Percentiles rank a stretch among this genome's conserved stretches.
phyloP scores from a whole-genome alignment of 1,140 invertebrate genomes.

The Drosophila setifemur region DNA sequence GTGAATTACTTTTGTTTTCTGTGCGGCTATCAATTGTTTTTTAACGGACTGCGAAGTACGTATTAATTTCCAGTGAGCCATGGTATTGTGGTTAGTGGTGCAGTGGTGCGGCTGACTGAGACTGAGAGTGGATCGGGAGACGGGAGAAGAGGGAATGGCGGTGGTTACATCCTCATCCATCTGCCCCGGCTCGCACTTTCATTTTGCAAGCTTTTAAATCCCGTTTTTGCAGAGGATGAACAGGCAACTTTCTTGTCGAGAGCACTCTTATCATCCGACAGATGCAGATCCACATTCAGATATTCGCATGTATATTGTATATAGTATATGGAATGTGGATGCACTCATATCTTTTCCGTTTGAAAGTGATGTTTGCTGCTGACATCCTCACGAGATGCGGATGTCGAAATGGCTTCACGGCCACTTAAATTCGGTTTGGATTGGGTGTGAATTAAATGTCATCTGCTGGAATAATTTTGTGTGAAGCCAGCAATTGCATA shows the following conservation, averaged over 20 bases:
- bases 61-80: slow-evolving; percentile 40
- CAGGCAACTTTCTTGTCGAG: slow-evolving; percentile 64
- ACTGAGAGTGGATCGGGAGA: slow-evolving; percentile 23
- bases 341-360: slow-evolving; percentile 26
- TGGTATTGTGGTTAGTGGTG: slow-evolving; percentile 57
- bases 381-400: slow-evolving; percentile 29
- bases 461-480: slow-evolving; percentile 34
- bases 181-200: slow-evolving; percentile 59
- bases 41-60: slow-evolving; percentile 13
- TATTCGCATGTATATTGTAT: neutral
- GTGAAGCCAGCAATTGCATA: slow-evolving; percentile 49
- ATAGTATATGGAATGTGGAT: slow-evolving; percentile 41
- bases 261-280: slow-evolving; percentile 35
- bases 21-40: slow-evolving; percentile 32
- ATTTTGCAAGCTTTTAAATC: slow-evolving; percentile 56
- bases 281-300: neutral
- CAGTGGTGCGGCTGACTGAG: slow-evolving; percentile 39
- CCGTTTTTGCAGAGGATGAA: slow-evolving; percentile 30
- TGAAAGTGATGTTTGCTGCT: slow-evolving; percentile 4
- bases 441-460: slow-evolving; percentile 32
- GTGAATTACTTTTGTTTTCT: slow-evolving; percentile 51
- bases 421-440: slow-evolving; percentile 35
- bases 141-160: neutral
- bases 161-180: slow-evolving; percentile 16
- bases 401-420: slow-evolving; percentile 35